phyloP scores from a whole-genome alignment of 2,113 vertebrate species.

The Megalops atlanticus region DNA sequence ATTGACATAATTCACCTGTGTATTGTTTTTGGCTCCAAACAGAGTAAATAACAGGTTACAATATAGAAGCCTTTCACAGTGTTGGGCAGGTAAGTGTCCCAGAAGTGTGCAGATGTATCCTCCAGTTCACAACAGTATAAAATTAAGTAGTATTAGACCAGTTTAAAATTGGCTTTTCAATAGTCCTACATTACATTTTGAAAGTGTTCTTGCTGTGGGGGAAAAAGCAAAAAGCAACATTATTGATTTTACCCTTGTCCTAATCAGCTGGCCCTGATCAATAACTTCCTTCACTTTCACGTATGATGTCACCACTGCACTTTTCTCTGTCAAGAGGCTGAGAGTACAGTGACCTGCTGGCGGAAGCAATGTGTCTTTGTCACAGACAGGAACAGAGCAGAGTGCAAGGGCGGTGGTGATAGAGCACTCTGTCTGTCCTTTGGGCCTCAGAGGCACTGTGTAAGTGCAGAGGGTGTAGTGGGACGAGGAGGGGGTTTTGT shows the following conservation, averaged over 20 bases:
- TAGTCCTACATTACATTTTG: neutral
- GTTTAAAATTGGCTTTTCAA: neutral
- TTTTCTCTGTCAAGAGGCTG: neutral
- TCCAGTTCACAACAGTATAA: neutral
- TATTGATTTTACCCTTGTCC: neutral
- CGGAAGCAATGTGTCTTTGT: neutral
- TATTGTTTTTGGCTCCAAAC: neutral
- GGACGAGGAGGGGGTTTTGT: neutral
- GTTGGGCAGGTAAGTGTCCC: slow-evolving; percentile 14
- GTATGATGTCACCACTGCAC: neutral
- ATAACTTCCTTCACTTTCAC: neutral
- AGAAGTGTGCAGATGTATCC: neutral
- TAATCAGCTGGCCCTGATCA: neutral
- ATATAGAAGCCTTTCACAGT: no score
- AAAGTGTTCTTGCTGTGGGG: neutral
- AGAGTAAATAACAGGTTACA: no score
- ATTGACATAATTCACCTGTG: neutral
- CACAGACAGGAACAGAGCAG: neutral
- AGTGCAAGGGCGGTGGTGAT: neutral
- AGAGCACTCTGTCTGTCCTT: slow-evolving; percentile 20
- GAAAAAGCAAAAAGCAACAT: neutral
- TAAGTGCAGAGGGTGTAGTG: neutral
- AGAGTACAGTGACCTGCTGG: neutral
- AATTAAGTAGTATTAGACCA: neutral
- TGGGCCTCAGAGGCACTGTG: neutral